Evolutionary conservation across 2,113 vertebrate species (phyloP).

Genomic region (Columbina picui): DNA sequence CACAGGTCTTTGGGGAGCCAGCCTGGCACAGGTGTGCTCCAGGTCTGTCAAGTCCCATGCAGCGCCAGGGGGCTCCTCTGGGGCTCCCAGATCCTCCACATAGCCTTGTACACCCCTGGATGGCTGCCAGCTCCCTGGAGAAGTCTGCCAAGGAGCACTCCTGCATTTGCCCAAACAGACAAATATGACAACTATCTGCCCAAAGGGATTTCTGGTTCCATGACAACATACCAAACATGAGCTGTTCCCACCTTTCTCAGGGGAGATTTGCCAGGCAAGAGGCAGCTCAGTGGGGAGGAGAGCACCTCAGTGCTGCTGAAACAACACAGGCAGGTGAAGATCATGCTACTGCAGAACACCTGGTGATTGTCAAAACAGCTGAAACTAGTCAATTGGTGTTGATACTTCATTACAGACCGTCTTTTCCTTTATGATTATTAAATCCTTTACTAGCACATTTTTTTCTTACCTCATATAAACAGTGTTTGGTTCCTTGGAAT

Average conservation of each 20-base stretch:
- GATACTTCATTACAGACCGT: conserved; percentile 18
- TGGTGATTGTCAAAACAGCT: not conserved
- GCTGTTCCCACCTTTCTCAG: not conserved
- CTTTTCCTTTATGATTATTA: conserved; percentile 2
- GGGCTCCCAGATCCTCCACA: no score
- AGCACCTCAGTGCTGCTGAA: not conserved
- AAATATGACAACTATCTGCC: not conserved
- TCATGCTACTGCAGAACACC: conserved; percentile 18
- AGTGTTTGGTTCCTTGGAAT: not conserved
- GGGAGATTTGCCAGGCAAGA: not conserved
- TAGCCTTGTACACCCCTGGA: not conserved
- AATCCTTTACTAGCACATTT: not conserved
- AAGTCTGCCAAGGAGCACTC: not conserved
- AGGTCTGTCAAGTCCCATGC: no score
- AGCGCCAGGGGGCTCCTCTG: no score
- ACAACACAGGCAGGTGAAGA: not conserved
- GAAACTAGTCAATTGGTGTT: not conserved
- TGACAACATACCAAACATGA: conserved; percentile 17
- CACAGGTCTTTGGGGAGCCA: not conserved
- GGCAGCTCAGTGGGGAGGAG: not conserved
- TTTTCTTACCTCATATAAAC: not conserved
- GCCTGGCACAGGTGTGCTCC: not conserved
- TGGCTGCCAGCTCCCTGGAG: not conserved
- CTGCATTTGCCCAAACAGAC: not conserved
- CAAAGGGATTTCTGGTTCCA: conserved; percentile 34